Evolutionary conservation across 2,888 invertebrate genomes (phyloP).

Genomic region (Phragmatobia fuliginosa): DNA sequence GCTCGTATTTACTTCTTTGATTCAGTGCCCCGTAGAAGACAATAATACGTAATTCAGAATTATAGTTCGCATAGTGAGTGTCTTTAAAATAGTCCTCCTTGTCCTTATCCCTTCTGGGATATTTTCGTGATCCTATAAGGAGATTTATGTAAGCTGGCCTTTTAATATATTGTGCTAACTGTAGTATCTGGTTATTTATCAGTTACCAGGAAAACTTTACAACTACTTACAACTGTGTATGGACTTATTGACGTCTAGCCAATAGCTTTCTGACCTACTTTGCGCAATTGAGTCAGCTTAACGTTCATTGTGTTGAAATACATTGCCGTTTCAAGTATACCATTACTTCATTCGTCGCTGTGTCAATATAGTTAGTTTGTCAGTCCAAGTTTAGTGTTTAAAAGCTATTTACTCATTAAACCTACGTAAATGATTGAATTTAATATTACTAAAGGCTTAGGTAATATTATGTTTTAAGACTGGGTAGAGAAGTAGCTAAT

Average conservation of each 20-base stretch:
- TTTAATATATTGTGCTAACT: neutral
- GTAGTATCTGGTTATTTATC: neutral
- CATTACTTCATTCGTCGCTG: neutral
- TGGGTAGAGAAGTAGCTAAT: neutral
- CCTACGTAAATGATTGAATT: neutral
- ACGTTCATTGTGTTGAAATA: neutral
- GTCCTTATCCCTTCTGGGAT: neutral
- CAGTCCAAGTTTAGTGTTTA: neutral
- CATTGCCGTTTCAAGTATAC: neutral
- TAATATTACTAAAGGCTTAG: neutral
- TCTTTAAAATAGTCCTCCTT: neutral
- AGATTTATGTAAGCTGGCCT: neutral
- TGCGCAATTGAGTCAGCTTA: neutral
- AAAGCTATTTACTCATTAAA: too few species aligned
- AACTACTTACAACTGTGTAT: neutral
- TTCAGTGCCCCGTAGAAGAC: too few species aligned
- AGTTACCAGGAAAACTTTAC: neutral
- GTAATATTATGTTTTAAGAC: neutral
- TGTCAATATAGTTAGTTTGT: neutral
- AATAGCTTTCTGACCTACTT: neutral
- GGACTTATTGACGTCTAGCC: neutral
- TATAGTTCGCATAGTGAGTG: neutral
- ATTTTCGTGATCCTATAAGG: neutral
- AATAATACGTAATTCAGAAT: too few species aligned
- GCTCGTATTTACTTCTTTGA: too few species aligned